A percentile compares a stretch with the other conserved stretches of the same genome.
These are phyloP conservation scores for Aselliscus stoliczkanus DNA, from an alignment of 2,797 vertebrate genomes.

Conservation along the genomic window DNA sequence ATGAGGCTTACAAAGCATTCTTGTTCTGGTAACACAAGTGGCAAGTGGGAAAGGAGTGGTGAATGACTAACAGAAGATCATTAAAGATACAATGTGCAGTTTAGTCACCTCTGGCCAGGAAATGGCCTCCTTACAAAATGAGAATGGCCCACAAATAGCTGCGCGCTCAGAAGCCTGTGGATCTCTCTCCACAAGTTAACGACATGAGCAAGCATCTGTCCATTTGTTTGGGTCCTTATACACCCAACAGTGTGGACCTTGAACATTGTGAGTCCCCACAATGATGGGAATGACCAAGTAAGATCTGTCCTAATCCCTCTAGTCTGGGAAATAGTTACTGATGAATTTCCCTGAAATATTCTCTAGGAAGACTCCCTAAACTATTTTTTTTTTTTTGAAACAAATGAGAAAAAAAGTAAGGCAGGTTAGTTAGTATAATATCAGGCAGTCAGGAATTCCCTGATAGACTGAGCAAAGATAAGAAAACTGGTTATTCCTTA, in stretches of 20 bases:
- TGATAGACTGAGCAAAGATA: too few species aligned
- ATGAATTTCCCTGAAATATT: background rate
- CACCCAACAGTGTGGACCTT: background rate
- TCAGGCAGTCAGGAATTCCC: too few species aligned
- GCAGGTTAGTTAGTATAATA: too few species aligned
- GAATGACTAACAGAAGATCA: slow-evolving; percentile 36
- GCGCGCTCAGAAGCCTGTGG: background rate
- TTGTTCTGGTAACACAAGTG: slow-evolving; percentile 45
- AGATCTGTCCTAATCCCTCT: background rate
- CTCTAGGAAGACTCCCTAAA: background rate
- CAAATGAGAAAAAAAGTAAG: too few species aligned
- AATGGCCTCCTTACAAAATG: background rate
- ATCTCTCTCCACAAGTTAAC: background rate
- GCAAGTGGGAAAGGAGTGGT: background rate
- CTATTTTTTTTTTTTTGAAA: background rate
- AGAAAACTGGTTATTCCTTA: too few species aligned
- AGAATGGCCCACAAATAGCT: background rate
- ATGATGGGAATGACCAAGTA: background rate
- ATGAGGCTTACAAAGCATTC: slow-evolving; percentile 26
- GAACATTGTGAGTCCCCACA: background rate
- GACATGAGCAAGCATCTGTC: background rate
- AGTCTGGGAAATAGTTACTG: background rate
- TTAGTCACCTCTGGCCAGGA: background rate
- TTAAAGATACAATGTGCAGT: background rate
- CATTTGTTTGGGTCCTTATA: background rate